phyloP scores from a whole-genome alignment of 1,140 invertebrate species.

The Pseudomyrmex dendroicus region DNA sequence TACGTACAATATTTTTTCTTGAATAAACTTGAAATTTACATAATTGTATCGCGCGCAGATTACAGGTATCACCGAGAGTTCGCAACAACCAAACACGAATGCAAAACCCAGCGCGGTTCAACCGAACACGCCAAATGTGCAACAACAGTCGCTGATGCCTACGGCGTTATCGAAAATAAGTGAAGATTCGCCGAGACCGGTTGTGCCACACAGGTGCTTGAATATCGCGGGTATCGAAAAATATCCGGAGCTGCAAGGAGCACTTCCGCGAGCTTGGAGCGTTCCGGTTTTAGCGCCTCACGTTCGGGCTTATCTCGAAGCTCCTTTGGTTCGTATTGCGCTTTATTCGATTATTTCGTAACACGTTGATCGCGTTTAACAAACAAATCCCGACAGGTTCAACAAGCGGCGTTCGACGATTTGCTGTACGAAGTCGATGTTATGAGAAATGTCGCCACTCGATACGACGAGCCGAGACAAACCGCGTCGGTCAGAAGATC shows the following conservation, averaged over 20 bases:
- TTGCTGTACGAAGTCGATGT: conserved; percentile 93
- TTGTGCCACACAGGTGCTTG: conserved; percentile 84
- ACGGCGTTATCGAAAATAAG: conserved; percentile 86
- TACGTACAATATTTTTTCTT: background rate
- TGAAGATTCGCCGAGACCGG: conserved; percentile 85
- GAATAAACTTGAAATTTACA: conserved; percentile 12
- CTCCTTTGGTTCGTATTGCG: conserved; percentile 85
- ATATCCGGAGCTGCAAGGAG: conserved; percentile 88
- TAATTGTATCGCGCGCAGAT: conserved; percentile 63
- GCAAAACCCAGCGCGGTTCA: conserved; percentile 72
- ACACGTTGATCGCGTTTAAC: background rate
- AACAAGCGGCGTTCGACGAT: conserved; percentile 94
- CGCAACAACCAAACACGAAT: conserved; percentile 69
- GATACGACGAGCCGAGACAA: conserved; percentile 77
- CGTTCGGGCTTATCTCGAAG: conserved; percentile 86
- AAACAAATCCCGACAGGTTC: conserved; percentile 84
- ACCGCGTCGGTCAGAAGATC: conserved; percentile 72
- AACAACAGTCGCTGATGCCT: conserved; percentile 75
- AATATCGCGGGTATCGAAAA: conserved; percentile 89
- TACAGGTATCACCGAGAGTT: conserved; percentile 73
- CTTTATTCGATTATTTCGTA: background rate
- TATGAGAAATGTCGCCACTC: conserved; percentile 90
- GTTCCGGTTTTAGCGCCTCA: conserved; percentile 87
- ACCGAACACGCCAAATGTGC: conserved; percentile 67
- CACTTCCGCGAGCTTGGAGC: conserved; percentile 91